Base-by-base conservation (phyloP, 2,888 invertebrate species). In the Cheilosia scutellata region DNA sequence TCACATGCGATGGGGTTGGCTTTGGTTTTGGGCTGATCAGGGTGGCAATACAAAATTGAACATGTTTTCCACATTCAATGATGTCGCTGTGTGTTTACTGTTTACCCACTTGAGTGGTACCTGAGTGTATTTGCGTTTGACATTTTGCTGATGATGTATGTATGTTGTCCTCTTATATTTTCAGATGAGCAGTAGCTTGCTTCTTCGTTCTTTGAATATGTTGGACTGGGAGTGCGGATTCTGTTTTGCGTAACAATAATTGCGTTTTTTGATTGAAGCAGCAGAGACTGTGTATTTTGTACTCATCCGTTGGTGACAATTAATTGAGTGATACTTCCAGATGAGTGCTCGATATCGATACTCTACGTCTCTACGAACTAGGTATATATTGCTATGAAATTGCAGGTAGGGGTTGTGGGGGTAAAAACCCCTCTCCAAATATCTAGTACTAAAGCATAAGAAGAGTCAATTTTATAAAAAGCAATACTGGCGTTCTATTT, bases 51-150 rank as follows among this genome's bases (percentile, higher is more conserved):
- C 42, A 44, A 74, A 77, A 83, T 74, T 78, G 68, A 78, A 74
- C 83, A 83, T 72, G 83, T 83, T 78, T 83, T 74, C 78, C 83
- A 57, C 74, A 83, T 78, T 78, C 74, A 75, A 74, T 68, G 60
- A 57, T 82, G 53, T 60, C 37, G 37, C 29, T 76, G 63, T 76
- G 72, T 83, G 83, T 83, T 83, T 83, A 78, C 78, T 83, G 83
- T 83, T 83, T 83, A 78, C 78, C 74, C 62, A 70, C 57, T 70
- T 68, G 83, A 83, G 83, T 83, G 82, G 71, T 71, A 83, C 72
- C 82, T 72, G 77, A 83, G 78, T 83, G 74, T 83, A 83, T 83
- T 83, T 83, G 83, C 68, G 63, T 78, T 83, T 83, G 83, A 83
- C 83, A 74, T 78, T 78, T 83, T 83, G 74, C 68, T 78, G 77